Base-by-base conservation (phyloP, 1,140 invertebrate genomes). In the Phthorimaea operculella region DNA sequence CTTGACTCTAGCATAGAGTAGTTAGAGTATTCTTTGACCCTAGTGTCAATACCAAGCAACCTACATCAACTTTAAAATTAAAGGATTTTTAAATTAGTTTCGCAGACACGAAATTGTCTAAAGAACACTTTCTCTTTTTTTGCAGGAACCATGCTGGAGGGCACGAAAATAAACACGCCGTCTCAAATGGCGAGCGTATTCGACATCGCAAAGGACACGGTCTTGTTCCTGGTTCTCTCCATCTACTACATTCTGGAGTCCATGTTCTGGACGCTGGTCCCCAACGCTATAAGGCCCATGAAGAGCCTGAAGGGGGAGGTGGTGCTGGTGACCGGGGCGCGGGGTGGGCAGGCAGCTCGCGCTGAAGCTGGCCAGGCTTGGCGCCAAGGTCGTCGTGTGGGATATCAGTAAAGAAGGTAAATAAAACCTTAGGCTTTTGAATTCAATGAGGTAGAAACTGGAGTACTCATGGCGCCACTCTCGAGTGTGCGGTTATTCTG, bases 241-340 rank as follows among this genome's bases (percentile, higher is more conserved):
- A 80, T 76, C 54, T 87, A 83, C 57, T 86, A 85, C 47, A 79
- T 86, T 7, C 36, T 82, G 28, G 83, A 87, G 62, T 79, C 80
- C 1, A 33, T 85, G 8, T 79, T 84, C 62, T 79, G 77, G 79
- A 82, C 82, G 4, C 60, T 86, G 57, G 68, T 86, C 16, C 81
- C 81, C 2, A 78, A 76, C 33, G 68, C 74, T 11, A 57, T 87
- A 63, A 78, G 85, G 53, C 75, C 80, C 10, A 79, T 86, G 72
- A 87, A 89, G 79, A 86, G 86, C 59, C 63, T 89, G 9, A 84
- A 83, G 9, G 92, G 91, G 0, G 91, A 96, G 75, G 89, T 96
- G 28, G 92, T 95, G 3, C 83, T 98, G 9, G 90, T 98, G 1
- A 98, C 96, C 0, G 96, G 96, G n/a, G 94, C 92, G 17, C 95